These are phyloP conservation scores for Antedon mediterranea DNA, from an alignment of 53 echinoderm and acorn worm genomes.

Conservation along the genomic window DNA sequence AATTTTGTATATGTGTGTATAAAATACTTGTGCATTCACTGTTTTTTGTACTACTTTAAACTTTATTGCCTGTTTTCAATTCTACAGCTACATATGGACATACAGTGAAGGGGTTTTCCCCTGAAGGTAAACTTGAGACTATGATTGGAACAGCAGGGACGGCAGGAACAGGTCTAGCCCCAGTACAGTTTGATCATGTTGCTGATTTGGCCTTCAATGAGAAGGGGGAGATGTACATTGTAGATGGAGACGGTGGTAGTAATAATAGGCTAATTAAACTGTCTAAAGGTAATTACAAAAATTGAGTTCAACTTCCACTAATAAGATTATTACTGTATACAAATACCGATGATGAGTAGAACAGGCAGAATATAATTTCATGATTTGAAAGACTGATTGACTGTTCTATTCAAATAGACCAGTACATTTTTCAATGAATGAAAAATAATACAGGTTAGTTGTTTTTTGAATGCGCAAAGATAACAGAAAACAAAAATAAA, in stretches of 20 bases:
- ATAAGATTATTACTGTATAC: slow-evolving; percentile 37
- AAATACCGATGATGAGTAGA: slow-evolving; percentile 47
- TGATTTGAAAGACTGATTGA: no score
- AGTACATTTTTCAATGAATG: no score
- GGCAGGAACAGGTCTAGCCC: slow-evolving; percentile 41
- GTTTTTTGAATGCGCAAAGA: no score
- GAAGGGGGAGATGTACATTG: slow-evolving; percentile 47
- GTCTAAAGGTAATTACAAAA: slow-evolving; percentile 21
- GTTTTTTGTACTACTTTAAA: no score
- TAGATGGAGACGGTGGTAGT: slow-evolving; percentile 83
- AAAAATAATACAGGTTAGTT: no score
- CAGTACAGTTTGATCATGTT: slow-evolving; percentile 81
- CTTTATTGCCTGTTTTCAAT: no score
- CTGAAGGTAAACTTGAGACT: slow-evolving; percentile 26
- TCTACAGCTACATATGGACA: slow-evolving; percentile 47
- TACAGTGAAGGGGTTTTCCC: slow-evolving; percentile 54
- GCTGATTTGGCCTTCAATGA: slow-evolving; percentile 64
- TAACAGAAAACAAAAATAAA: no score
- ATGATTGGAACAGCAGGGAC: slow-evolving; percentile 51
- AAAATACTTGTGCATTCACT: no score
- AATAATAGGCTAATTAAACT: slow-evolving; percentile 83
- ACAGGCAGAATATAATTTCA: slow-evolving; percentile 25
- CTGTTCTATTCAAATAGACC: no score
- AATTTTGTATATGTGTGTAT: no score
- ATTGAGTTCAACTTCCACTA: slow-evolving; percentile 27